These are phyloP conservation scores for Eumeta japonica DNA, from an alignment of 1,140 invertebrate genomes.

Conservation along the genomic window DNA sequence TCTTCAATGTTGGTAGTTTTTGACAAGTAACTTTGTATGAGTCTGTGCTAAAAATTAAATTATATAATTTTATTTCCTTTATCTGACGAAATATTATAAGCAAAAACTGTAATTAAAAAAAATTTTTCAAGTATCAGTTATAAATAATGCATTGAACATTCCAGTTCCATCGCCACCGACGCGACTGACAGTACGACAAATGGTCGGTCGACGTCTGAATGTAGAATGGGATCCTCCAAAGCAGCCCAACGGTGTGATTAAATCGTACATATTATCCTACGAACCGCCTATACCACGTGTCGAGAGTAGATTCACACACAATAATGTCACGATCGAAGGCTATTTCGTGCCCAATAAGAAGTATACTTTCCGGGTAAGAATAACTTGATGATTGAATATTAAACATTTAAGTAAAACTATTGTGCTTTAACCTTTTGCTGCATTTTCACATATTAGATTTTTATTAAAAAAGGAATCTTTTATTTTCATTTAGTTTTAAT, in stretches of 20 bases:
- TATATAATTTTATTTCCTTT: no score
- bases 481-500: neutral
- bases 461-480: neutral
- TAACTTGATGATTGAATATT: no score
- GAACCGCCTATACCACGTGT: conserved; percentile 55
- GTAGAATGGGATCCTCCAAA: conserved; percentile 68
- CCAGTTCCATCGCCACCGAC: conserved; percentile 65
- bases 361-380: conserved; percentile 77
- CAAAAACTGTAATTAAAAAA: no score
- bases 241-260: conserved; percentile 64
- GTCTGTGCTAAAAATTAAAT: no score
- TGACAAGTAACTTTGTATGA: no score
- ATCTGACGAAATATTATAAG: no score
- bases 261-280: conserved; percentile 65
- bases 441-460: neutral
- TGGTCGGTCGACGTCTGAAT: conserved; percentile 63
- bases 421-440: no score
- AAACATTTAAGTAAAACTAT: no score
- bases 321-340: conserved; percentile 57
- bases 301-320: conserved; percentile 30
- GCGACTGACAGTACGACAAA: conserved; percentile 64
- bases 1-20: no score
- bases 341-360: conserved; percentile 62
- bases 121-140: no score
- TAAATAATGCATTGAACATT: no score